These are phyloP conservation scores for Callopanchax toddi DNA, from an alignment of 2,113 vertebrate genomes.

Conservation along the genomic window DNA sequence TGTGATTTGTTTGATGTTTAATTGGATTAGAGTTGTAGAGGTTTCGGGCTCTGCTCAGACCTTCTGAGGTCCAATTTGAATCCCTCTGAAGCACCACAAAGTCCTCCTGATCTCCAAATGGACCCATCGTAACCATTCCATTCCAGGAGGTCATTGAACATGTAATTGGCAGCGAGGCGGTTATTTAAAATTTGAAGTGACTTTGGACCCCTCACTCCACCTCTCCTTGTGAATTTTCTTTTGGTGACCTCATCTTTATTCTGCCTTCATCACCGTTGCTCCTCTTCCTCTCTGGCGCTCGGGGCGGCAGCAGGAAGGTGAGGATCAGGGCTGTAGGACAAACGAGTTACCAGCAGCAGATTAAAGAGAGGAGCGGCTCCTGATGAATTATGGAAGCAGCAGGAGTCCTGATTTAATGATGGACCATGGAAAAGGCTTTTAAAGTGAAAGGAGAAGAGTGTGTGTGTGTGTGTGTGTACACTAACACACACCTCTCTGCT, in stretches of 20 bases:
- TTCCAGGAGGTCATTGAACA: no score
- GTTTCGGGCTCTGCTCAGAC: no score
- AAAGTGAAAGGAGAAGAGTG: slow-evolving; percentile 21
- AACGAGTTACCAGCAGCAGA: slow-evolving; percentile 62
- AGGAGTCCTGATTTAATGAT: slow-evolving; percentile 26
- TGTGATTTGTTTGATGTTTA: no score
- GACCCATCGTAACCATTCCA: no score
- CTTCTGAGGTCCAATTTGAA: no score
- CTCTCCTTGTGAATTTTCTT: slow-evolving; percentile 9
- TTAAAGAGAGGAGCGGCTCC: slow-evolving; percentile 43
- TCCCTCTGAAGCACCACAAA: no score
- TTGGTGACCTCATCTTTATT: slow-evolving; percentile 3
- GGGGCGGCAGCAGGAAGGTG: slow-evolving; percentile 32
- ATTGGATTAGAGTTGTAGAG: no score
- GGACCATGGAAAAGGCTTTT: slow-evolving; percentile 11
- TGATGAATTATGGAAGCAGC: slow-evolving; percentile 61
- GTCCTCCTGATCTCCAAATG: no score
- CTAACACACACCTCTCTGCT: no score
- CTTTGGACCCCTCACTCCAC: neutral
- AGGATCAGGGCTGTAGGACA: slow-evolving; percentile 58
- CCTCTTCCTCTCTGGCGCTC: neutral
- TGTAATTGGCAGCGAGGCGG: no score
- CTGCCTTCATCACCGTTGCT: neutral
- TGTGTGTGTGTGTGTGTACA: no score
- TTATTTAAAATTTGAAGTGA: neutral